Percentiles rank a stretch among this genome's conserved stretches.
Conservation (phyloP, 1,140 invertebrate species). For the Matsumurasca onukii region DNA sequence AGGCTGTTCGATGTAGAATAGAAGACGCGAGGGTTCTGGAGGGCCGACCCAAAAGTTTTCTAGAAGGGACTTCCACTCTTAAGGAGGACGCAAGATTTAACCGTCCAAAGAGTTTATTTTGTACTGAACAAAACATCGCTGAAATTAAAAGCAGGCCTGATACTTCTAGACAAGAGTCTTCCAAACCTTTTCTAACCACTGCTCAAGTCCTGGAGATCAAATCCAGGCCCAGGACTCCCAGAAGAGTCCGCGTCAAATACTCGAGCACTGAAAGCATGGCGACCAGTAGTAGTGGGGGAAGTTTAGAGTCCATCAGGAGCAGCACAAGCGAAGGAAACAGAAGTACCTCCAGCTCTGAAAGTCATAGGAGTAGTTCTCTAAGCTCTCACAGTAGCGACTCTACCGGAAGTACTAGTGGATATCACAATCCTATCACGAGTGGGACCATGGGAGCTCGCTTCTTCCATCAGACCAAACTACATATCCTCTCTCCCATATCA, state of each 20-base stretch:
- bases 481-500: slow-evolving; percentile 85
- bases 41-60: slow-evolving; percentile 50
- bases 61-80: not conserved
- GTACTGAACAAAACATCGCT: slow-evolving; percentile 40
- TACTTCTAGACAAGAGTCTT: not conserved
- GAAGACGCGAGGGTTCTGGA: slow-evolving; percentile 53
- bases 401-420: slow-evolving; percentile 50
- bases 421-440: slow-evolving; percentile 47
- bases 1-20: slow-evolving; percentile 51
- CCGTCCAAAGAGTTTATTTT: slow-evolving; percentile 49
- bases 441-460: slow-evolving; percentile 43
- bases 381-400: slow-evolving; percentile 83
- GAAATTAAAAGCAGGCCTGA: slow-evolving; percentile 41
- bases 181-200: slow-evolving; percentile 33
- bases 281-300: slow-evolving; percentile 78
- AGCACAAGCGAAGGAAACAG: slow-evolving; percentile 80
- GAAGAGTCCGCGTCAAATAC: slow-evolving; percentile 63
- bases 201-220: slow-evolving; percentile 68
- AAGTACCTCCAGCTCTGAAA: slow-evolving; percentile 77
- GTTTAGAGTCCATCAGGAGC: slow-evolving; percentile 79
- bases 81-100: not conserved
- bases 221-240: slow-evolving; percentile 63
- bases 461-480: slow-evolving; percentile 64
- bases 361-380: slow-evolving; percentile 69
- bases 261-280: slow-evolving; percentile 85